Evolutionary conservation across 2,797 vertebrate species (phyloP).

Genomic region (Furcifer pardalis): DNA sequence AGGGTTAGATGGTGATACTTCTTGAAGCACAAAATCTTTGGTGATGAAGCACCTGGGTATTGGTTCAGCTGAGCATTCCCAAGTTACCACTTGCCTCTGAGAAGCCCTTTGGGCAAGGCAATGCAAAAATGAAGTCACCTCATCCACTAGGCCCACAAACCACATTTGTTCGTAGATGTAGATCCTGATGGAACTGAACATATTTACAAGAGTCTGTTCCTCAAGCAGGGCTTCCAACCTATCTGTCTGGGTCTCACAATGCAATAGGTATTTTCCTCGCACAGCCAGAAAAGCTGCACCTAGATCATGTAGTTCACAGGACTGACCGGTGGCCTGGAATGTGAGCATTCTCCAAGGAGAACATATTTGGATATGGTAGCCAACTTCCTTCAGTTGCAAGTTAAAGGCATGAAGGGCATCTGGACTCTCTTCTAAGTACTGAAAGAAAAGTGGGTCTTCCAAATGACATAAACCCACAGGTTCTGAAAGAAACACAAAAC

Average conservation of each 20-base stretch:
- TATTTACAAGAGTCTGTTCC: not conserved
- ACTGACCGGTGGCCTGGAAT: not conserved
- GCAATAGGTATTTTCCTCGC: not conserved
- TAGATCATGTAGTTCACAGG: not conserved
- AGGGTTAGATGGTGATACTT: not conserved
- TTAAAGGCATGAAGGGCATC: slow-evolving; percentile 4
- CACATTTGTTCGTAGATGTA: not conserved
- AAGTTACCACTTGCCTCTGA: not conserved
- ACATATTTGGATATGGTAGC: not conserved
- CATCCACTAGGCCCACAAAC: slow-evolving; percentile 3
- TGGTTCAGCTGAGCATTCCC: not conserved
- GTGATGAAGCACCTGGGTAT: not conserved
- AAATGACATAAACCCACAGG: not conserved
- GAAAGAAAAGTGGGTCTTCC: slow-evolving; percentile 15
- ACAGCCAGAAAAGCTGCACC: not conserved
- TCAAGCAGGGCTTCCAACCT: not conserved
- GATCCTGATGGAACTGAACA: not conserved
- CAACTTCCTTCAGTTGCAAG: not conserved
- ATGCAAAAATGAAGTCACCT: not conserved
- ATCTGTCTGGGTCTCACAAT: not conserved
- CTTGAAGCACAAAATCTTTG: not conserved
- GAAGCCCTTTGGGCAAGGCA: not conserved
- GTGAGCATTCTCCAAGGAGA: not conserved
- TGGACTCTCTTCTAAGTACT: slow-evolving; percentile 6
- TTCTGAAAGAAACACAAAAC: slow-evolving; percentile 10